Evolutionary conservation across 2,113 vertebrate genomes (phyloP).

Genomic region (Chionomys nivalis): DNA sequence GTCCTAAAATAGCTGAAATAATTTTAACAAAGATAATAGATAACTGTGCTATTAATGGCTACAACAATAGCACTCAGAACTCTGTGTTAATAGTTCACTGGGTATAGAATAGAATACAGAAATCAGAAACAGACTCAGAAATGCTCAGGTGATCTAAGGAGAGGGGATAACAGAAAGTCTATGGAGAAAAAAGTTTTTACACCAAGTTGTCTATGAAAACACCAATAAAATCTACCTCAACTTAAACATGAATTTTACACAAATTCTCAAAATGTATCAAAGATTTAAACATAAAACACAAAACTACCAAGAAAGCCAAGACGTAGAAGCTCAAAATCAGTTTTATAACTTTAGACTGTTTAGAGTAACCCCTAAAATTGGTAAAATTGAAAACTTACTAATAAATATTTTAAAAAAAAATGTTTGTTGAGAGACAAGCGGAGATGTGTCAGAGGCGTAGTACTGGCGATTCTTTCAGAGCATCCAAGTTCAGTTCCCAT

Average conservation of each 20-base stretch:
- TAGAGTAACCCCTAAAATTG: background rate
- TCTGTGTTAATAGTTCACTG: background rate
- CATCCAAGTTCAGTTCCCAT: background rate
- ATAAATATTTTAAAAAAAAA: background rate
- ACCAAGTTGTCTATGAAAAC: background rate
- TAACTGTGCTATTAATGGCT: background rate
- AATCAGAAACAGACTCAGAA: background rate
- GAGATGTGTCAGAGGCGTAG: background rate
- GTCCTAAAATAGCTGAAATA: background rate
- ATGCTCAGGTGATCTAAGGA: background rate
- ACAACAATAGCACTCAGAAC: background rate
- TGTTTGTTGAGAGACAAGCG: background rate
- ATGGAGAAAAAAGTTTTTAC: background rate
- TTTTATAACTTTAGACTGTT: background rate
- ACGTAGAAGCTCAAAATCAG: background rate
- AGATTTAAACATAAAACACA: background rate
- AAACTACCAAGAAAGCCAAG: background rate
- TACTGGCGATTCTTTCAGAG: background rate
- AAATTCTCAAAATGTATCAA: background rate
- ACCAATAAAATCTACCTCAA: background rate
- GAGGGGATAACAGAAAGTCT: background rate
- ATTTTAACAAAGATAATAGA: background rate
- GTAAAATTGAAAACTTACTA: constrained; percentile 18
- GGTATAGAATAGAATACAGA: background rate
- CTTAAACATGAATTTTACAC: background rate